A percentile compares a stretch with the other conserved stretches of the same genome.
phyloP scores from a whole-genome alignment of 1,140 invertebrate species.

The Potamilus streckersoni region DNA sequence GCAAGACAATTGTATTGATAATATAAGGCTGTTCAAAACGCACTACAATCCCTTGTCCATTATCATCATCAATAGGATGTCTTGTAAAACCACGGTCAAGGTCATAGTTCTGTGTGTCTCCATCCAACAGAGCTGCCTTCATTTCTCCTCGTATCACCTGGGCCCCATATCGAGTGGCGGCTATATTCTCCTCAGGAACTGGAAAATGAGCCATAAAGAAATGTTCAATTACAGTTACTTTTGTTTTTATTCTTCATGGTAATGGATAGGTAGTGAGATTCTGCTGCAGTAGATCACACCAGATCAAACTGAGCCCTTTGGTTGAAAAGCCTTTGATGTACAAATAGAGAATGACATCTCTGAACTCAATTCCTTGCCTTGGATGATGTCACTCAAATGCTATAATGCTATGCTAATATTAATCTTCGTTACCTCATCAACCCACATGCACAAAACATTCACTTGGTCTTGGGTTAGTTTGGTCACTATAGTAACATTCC shows the following conservation, averaged over 20 bases:
- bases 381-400: no score
- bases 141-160: conserved; percentile 78
- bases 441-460: no score
- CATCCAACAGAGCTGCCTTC: conserved; percentile 86
- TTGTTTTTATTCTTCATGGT: background rate
- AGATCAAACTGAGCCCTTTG: no score
- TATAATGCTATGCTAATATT: no score
- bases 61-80: conserved; percentile 87
- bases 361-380: no score
- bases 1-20: conserved; percentile 91
- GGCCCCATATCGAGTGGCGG: conserved; percentile 80
- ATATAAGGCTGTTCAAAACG: conserved; percentile 89
- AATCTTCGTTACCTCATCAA: no score
- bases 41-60: conserved; percentile 80
- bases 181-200: conserved; percentile 94
- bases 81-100: conserved; percentile 93
- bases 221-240: background rate
- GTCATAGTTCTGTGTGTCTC: conserved; percentile 88
- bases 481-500: no score
- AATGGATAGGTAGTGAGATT: no score
- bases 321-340: no score
- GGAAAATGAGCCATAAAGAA: conserved; percentile 35
- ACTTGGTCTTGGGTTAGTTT: no score
- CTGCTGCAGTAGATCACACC: no score
- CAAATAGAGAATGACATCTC: no score